These are phyloP conservation scores for Linnaemya tessellans DNA, from an alignment of 2,888 invertebrate species.

Conservation along the genomic window DNA sequence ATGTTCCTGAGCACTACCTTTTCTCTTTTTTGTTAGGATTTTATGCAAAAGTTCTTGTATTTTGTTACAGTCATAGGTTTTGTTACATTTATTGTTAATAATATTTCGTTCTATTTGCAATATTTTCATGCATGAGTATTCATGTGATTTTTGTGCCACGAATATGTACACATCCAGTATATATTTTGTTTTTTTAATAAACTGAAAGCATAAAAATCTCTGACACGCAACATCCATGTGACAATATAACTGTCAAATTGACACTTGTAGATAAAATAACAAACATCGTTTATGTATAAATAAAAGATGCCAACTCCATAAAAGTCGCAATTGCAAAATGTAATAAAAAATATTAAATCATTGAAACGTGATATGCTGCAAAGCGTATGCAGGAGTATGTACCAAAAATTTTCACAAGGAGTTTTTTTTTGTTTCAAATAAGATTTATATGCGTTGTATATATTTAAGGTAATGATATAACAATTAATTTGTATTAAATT, in stretches of 20 bases:
- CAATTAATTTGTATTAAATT: not conserved
- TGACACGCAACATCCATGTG: constrained; percentile 69
- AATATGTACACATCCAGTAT: not conserved
- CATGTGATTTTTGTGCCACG: constrained; percentile 14
- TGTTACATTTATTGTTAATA: constrained; percentile 20
- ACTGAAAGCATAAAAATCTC: constrained; percentile 54
- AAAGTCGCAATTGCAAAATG: constrained; percentile 12
- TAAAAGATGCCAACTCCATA: constrained; percentile 51
- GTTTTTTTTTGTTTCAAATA: not conserved
- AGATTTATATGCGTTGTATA: not conserved
- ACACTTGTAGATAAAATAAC: constrained; percentile 68
- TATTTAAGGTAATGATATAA: not conserved
- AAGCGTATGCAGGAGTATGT: no score
- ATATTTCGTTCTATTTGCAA: not conserved
- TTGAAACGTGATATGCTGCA: constrained; percentile 52
- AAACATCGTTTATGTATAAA: constrained; percentile 48
- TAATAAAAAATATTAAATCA: constrained; percentile 20
- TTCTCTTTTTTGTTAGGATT: not conserved
- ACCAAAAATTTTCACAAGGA: not conserved
- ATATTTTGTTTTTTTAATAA: constrained; percentile 40
- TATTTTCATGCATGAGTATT: constrained; percentile 39
- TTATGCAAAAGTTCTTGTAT: not conserved
- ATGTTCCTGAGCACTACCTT: not conserved
- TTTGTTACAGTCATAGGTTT: constrained; percentile 13
- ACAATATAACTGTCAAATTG: constrained; percentile 69